Base-by-base conservation (phyloP, 1,140 invertebrate species). In the Centruroides sculpturatus region DNA sequence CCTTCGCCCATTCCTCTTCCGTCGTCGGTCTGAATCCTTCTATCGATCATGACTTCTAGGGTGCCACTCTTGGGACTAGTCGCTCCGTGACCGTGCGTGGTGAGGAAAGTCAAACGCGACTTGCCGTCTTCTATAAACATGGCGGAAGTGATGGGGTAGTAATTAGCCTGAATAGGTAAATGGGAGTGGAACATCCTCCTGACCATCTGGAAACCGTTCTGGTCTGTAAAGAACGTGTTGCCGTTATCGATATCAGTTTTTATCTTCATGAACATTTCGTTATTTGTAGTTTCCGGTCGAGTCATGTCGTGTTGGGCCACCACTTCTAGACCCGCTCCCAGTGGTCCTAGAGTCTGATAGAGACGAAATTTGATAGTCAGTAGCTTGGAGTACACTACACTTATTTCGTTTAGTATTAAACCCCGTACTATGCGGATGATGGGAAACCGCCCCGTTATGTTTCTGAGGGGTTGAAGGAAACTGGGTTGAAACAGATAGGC, bases 401-500 rank as follows among this genome's bases (percentile, higher is more conserved):
- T 85, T 1, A 94, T 75, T 69, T 91, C 83, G 1, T 89, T 89
- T 35, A 83, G 83, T 4, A 95, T 76, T 0, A 82, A 81, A 0
- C 92, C 91, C 0, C 85, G 85, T 3, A 89, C 81, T 47, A 92
- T 54, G 9, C 63, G 89, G 13, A 92, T 82, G 35, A 92, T 85
- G 59, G 82, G 80, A 49, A 64, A 67, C 23, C 64, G 35, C n/a
- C 65, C 67, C 54, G 66, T 69, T 50, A 82, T 80, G 62, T 83
- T 80, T 0, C 89, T 71, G 0, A 91, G 80, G 2, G 79, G 80
- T 60, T 86, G 83, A 47, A 66, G 57, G 48, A 60, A 75, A 71
- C 86, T 80, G 0, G 92, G 91, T 82, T 92, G 92, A 68, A 99
- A 98, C 0, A 99, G 77, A 73, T 99, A 99, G 0, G 95, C 94